A percentile compares a stretch with the other conserved stretches of the same genome.
Conservation (phyloP, 2,888 invertebrate genomes). For the Caenorhabditis macrosperma region DNA sequence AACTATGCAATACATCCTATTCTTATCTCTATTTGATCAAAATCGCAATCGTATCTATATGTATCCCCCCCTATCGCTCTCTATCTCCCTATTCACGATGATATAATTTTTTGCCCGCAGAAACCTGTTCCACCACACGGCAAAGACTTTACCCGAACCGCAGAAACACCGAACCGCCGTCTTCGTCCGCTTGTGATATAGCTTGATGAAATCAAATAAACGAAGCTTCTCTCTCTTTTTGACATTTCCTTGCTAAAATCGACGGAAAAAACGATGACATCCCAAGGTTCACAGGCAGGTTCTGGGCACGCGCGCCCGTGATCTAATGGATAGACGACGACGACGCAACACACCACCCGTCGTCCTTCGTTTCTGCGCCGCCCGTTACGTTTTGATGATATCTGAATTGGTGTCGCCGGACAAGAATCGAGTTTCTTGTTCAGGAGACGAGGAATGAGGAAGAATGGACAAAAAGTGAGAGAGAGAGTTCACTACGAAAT, state of each 20-base stretch:
- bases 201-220: background rate
- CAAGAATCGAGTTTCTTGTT: background rate
- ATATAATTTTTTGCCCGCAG: background rate
- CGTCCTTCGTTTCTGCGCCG: conserved; percentile 1
- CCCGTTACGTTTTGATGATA: conserved; percentile 11
- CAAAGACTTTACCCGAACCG: background rate
- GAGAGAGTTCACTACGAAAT: conserved; percentile 1
- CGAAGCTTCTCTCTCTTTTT: background rate
- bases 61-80: background rate
- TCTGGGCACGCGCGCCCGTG: background rate
- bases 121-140: background rate
- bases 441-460: background rate
- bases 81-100: background rate
- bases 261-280: background rate
- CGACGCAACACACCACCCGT: background rate
- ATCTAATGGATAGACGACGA: background rate
- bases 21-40: background rate
- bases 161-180: background rate
- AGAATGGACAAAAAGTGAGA: background rate
- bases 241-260: background rate
- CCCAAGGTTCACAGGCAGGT: background rate
- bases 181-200: background rate
- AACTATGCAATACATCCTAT: background rate
- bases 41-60: background rate
- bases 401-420: background rate